Evolutionary conservation across 2,888 invertebrate genomes (phyloP).

Genomic region (Drosophila lacicola): DNA sequence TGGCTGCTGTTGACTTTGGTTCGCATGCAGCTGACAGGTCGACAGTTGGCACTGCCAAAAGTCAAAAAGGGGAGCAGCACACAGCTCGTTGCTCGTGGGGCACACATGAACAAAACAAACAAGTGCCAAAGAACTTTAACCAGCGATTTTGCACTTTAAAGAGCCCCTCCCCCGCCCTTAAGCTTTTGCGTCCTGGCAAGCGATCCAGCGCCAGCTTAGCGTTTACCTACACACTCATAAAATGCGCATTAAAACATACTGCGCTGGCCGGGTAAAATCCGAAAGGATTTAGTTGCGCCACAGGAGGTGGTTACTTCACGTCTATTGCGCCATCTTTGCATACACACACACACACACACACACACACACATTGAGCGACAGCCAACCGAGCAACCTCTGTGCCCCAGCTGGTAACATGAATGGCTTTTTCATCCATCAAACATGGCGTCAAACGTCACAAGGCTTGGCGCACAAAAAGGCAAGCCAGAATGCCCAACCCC

Average conservation of each 20-base stretch:
- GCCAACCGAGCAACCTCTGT: slow-evolving; percentile 68
- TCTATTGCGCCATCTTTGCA: slow-evolving; percentile 80
- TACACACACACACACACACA: slow-evolving; percentile 39
- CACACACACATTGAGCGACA: slow-evolving; percentile 28
- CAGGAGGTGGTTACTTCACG: slow-evolving; percentile 79
- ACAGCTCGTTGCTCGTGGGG: not conserved
- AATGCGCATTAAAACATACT: slow-evolving; percentile 78
- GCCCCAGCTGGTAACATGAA: slow-evolving; percentile 80
- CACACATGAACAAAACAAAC: slow-evolving; percentile 33
- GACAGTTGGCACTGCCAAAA: slow-evolving; percentile 46
- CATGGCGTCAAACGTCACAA: slow-evolving; percentile 84
- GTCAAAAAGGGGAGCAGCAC: slow-evolving; percentile 5
- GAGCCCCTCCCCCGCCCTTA: not conserved
- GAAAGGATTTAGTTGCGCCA: slow-evolving; percentile 79
- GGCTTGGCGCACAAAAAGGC: slow-evolving; percentile 75
- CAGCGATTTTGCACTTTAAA: slow-evolving; percentile 72
- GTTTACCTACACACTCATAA: slow-evolving; percentile 74
- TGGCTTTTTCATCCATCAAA: slow-evolving; percentile 81
- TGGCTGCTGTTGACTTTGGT: slow-evolving; percentile 44
- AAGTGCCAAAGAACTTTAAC: slow-evolving; percentile 69
- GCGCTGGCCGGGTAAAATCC: slow-evolving; percentile 71
- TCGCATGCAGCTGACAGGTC: slow-evolving; percentile 51
- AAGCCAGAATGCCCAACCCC: slow-evolving; percentile 56
- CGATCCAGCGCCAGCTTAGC: slow-evolving; percentile 41
- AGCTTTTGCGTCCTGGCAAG: slow-evolving; percentile 12